Conservation (phyloP, 2,113 vertebrate species). For the Azemiops feae region DNA sequence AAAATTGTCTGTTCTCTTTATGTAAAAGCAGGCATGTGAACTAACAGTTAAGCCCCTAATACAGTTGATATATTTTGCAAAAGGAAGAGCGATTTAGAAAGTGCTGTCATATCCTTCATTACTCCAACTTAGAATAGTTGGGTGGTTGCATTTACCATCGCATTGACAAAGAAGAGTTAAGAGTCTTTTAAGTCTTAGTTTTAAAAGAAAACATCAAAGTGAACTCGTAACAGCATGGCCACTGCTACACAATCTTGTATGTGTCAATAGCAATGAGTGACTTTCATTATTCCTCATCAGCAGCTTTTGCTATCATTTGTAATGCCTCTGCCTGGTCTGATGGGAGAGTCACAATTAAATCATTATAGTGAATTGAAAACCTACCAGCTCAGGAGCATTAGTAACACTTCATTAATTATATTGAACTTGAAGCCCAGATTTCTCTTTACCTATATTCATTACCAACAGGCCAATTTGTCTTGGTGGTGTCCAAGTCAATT, state of each 20-base stretch:
- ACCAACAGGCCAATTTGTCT: slow-evolving; percentile 49
- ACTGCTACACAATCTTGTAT: slow-evolving; percentile 37
- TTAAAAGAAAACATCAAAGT: slow-evolving; percentile 51
- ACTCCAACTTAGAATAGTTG: not conserved
- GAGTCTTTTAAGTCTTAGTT: slow-evolving; percentile 28
- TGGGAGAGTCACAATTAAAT: slow-evolving; percentile 62
- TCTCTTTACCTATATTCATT: slow-evolving; percentile 56
- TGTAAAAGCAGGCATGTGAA: not conserved
- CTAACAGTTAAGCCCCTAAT: not conserved
- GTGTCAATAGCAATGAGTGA: slow-evolving; percentile 65
- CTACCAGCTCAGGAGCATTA: slow-evolving; percentile 56
- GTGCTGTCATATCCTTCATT: not conserved
- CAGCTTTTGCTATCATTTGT: slow-evolving; percentile 68
- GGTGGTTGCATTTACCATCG: not conserved
- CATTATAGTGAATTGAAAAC: slow-evolving; percentile 66
- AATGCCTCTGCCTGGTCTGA: slow-evolving; percentile 56
- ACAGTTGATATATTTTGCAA: not conserved
- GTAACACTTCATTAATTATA: slow-evolving; percentile 70
- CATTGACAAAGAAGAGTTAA: not conserved
- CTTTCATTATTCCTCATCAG: slow-evolving; percentile 66
- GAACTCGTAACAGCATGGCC: slow-evolving; percentile 59
- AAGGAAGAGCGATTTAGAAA: not conserved
- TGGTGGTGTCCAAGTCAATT: slow-evolving; percentile 50
- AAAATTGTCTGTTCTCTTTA: not conserved
- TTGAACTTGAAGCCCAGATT: slow-evolving; percentile 60